A percentile compares a stretch with the other conserved stretches of the same genome.
phyloP scores from a whole-genome alignment of 1,140 invertebrate species.

The Microplitis demolitor region DNA sequence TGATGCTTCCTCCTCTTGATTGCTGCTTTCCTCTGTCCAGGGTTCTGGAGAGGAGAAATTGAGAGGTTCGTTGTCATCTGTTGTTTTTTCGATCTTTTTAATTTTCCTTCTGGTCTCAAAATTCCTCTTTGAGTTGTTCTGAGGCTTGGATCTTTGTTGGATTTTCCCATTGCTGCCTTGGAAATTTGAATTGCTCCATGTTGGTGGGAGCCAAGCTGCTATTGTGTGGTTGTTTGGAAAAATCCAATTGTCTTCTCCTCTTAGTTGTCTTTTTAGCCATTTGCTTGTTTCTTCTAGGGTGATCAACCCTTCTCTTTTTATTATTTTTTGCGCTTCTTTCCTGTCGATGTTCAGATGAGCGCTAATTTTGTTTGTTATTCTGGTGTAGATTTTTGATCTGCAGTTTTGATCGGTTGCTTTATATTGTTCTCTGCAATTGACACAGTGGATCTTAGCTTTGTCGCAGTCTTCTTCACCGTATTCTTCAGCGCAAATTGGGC shows the following conservation, averaged over 20 bases:
- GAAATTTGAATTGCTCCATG: background rate
- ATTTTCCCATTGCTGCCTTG: background rate
- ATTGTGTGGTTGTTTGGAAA: too few species aligned
- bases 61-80: too few species aligned
- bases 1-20: too few species aligned
- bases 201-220: background rate
- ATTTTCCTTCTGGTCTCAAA: too few species aligned
- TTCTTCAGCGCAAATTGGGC: background rate
- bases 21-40: too few species aligned
- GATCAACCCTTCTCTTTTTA: background rate
- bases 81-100: too few species aligned
- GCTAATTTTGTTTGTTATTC: slow-evolving; percentile 1
- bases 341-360: background rate
- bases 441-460: background rate
- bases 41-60: too few species aligned
- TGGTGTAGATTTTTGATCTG: background rate
- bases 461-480: background rate
- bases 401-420: slow-evolving; percentile 1
- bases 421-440: background rate
- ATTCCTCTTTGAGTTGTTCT: background rate
- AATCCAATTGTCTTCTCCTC: background rate
- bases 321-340: background rate
- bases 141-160: background rate
- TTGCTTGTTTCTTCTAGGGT: background rate
- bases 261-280: background rate